Evolutionary conservation across 2,797 vertebrate genomes (phyloP), one percentile per base, ranked within the genome.

Genomic region (Sebastes paucispinis): DNA sequence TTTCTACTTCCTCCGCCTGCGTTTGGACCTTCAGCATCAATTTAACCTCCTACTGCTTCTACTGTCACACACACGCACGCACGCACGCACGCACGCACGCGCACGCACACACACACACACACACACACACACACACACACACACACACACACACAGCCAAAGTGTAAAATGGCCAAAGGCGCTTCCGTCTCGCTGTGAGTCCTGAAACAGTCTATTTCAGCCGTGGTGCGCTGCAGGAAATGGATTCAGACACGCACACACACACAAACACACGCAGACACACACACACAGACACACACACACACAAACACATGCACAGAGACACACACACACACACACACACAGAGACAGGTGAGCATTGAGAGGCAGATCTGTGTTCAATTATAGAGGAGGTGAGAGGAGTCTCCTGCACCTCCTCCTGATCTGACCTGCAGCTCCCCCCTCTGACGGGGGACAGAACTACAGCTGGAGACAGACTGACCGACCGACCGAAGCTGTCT

Each of bases 11-110:
- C 34, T 34, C 34, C 2, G 34, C 34, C 34, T 34, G 9, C 10
- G 43, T 73, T 75, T 79, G 79, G 73, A 81, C 76, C 76, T 82
- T 32, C 73, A 78, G 81, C 79, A 82, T 82, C 87, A 88, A 77
- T 77, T 79, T 88, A 81, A 50, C 66, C 75, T 73, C 80, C 78
- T 16, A 78, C 75, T 16, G 34, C 34, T 34, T 34, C 10, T 34
- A 34, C 34, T 34, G 34, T 34, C 34, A 34, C 4, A 1, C 34
- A 3, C 32, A 34, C 32, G 10, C 32, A 34, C 32, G 3, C 32
- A 34, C 32, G 3, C 32, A 34, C 32, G 8, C 32, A 1, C 3
- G 3, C 32, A 2, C 34, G 29, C 24, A 24, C 24, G 3, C 3
- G 4, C 32, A 2, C 34, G 29, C 24, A 24, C 24, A 24, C 24